phyloP scores from a whole-genome alignment of 2,888 invertebrate species.

The Drosophila differens region DNA sequence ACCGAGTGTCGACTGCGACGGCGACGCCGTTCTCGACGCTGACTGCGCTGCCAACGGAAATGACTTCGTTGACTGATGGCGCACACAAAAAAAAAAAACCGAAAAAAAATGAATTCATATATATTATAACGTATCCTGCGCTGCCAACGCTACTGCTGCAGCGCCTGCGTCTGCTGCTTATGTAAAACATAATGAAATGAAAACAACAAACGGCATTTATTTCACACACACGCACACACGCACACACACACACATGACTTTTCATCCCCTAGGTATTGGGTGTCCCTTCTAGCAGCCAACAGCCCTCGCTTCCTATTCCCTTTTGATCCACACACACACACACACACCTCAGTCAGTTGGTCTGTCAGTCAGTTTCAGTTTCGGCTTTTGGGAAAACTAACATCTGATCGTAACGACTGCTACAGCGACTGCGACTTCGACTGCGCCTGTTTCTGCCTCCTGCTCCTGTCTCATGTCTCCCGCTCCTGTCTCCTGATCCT shows the following conservation, averaged over 20 bases:
- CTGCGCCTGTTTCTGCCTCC: constrained; percentile 25
- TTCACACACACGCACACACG: constrained; percentile 55
- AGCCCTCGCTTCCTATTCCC: constrained; percentile 40
- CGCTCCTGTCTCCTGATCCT: constrained; percentile 22
- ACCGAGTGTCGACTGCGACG: constrained; percentile 28
- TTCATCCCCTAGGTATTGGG: constrained; percentile 83
- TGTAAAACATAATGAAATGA: constrained; percentile 72
- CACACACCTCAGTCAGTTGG: constrained; percentile 50
- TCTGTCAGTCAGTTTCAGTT: constrained; percentile 49
- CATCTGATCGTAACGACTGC: constrained; percentile 81
- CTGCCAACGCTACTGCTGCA: constrained; percentile 27
- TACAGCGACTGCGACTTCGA: constrained; percentile 22
- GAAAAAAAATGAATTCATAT: constrained; percentile 17
- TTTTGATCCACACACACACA: constrained; percentile 25
- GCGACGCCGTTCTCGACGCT: constrained; percentile 11
- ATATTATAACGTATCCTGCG: constrained; percentile 62
- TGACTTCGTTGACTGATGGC: constrained; percentile 83
- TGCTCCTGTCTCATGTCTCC: constrained; percentile 23
- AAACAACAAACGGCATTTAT: constrained; percentile 74
- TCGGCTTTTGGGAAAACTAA: constrained; percentile 84
- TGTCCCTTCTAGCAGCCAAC: constrained; percentile 45
- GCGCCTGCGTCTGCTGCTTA: constrained; percentile 55
- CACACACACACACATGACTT: constrained; percentile 67
- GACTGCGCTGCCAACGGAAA: constrained; percentile 76
- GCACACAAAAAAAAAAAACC: constrained; percentile 52